Evolutionary conservation across 2,888 invertebrate species (phyloP).

Genomic region (Venusia cambrica): DNA sequence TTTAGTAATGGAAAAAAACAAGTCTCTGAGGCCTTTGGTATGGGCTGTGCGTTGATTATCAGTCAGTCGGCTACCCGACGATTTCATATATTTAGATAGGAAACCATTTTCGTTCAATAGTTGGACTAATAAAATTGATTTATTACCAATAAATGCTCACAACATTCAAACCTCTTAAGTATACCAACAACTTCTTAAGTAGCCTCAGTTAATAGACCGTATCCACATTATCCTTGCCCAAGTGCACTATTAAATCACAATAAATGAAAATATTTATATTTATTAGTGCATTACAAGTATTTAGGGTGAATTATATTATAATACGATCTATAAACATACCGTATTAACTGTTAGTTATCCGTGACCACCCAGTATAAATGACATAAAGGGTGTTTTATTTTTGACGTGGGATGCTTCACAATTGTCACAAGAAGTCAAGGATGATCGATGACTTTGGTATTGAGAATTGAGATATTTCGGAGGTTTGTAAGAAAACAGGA

Average conservation of each 20-base stretch:
- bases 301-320: slow-evolving; percentile 68
- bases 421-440: slow-evolving; percentile 24
- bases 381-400: slow-evolving; percentile 21
- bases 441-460: slow-evolving; percentile 18
- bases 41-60: too few species aligned
- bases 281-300: slow-evolving; percentile 59
- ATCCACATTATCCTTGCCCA: slow-evolving; percentile 38
- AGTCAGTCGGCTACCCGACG: too few species aligned
- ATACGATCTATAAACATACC: slow-evolving; percentile 58
- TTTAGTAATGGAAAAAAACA: too few species aligned
- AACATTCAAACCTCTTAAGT: too few species aligned
- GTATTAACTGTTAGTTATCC: slow-evolving; percentile 46
- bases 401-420: slow-evolving; percentile 26
- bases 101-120: too few species aligned
- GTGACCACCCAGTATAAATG: slow-evolving; percentile 59
- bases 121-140: too few species aligned
- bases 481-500: too few species aligned
- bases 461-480: slow-evolving; percentile 12
- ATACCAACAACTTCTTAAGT: slow-evolving; percentile 6
- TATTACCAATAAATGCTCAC: too few species aligned
- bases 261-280: slow-evolving; percentile 72
- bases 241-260: slow-evolving; percentile 64
- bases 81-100: too few species aligned
- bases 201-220: slow-evolving; percentile 7
- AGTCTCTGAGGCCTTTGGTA: too few species aligned